These are phyloP conservation scores for Staurois parvus DNA, from an alignment of 2,797 vertebrate species.

Conservation along the genomic window DNA sequence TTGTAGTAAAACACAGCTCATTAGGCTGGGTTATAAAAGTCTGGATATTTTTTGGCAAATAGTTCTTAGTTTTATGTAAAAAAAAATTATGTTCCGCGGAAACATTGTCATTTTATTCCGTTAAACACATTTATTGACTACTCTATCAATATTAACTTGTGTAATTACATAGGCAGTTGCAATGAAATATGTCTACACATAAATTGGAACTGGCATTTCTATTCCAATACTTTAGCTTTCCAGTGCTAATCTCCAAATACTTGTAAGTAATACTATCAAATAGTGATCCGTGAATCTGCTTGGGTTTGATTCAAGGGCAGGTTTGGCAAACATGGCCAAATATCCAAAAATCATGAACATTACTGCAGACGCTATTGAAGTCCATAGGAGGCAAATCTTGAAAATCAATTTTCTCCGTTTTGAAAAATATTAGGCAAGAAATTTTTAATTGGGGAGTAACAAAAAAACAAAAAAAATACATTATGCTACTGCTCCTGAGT, in stretches of 20 bases:
- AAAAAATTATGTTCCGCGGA: background rate
- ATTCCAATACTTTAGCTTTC: background rate
- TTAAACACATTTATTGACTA: slow-evolving; percentile 1
- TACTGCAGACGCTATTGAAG: too few species aligned
- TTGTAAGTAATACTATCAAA: too few species aligned
- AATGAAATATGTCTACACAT: background rate
- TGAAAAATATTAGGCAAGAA: too few species aligned
- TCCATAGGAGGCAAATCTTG: too few species aligned
- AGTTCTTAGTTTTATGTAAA: background rate
- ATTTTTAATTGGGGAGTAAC: too few species aligned
- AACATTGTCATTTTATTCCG: background rate
- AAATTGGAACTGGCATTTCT: background rate
- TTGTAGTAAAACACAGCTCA: background rate
- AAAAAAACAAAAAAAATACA: too few species aligned
- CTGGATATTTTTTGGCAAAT: slow-evolving; percentile 1
- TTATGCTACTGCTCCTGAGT: too few species aligned
- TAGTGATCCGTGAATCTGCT: too few species aligned
- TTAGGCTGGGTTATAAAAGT: slow-evolving; percentile 1
- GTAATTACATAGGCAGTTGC: background rate
- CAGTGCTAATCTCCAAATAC: background rate
- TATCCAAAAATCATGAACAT: too few species aligned
- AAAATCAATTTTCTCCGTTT: too few species aligned
- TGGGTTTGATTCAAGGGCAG: too few species aligned
- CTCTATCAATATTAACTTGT: background rate
- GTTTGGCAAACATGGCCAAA: too few species aligned